Conservation (phyloP, 1,140 invertebrate species). For the Cotesia vestalis region DNA sequence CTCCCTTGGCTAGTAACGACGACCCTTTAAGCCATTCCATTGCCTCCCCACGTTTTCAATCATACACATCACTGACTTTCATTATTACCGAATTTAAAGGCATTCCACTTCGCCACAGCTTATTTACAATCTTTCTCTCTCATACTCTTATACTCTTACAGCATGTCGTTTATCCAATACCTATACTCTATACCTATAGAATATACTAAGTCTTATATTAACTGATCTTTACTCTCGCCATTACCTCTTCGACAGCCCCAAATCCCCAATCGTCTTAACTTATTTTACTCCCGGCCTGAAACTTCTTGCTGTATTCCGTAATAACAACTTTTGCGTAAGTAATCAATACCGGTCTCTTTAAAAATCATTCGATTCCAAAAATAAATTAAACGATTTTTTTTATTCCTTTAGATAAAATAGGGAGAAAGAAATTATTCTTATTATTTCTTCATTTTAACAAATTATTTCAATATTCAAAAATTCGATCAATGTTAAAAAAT, state of each 20-base stretch:
- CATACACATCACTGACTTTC: slow-evolving; percentile 58
- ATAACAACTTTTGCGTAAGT: slow-evolving; percentile 11
- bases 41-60: slow-evolving; percentile 54
- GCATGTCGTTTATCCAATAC: not conserved
- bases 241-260: slow-evolving; percentile 25
- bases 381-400: slow-evolving; percentile 51
- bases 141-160: slow-evolving; percentile 4
- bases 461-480: no score
- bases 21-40: slow-evolving; percentile 31
- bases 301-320: slow-evolving; percentile 3
- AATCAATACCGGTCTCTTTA: slow-evolving; percentile 43
- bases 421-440: no score
- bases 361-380: slow-evolving; percentile 43
- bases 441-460: no score
- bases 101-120: slow-evolving; percentile 39
- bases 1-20: slow-evolving; percentile 1
- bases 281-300: slow-evolving; percentile 8
- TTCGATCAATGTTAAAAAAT: no score
- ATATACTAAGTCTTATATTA: not conserved
- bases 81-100: slow-evolving; percentile 57
- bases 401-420: slow-evolving; percentile 32
- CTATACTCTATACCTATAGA: not conserved
- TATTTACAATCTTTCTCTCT: slow-evolving; percentile 16
- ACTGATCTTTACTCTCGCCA: slow-evolving; percentile 34
- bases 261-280: slow-evolving; percentile 23